Evolutionary conservation across 64 coral and sea anemone species (phyloP).

Genomic region (Actinia tenebrosa): DNA sequence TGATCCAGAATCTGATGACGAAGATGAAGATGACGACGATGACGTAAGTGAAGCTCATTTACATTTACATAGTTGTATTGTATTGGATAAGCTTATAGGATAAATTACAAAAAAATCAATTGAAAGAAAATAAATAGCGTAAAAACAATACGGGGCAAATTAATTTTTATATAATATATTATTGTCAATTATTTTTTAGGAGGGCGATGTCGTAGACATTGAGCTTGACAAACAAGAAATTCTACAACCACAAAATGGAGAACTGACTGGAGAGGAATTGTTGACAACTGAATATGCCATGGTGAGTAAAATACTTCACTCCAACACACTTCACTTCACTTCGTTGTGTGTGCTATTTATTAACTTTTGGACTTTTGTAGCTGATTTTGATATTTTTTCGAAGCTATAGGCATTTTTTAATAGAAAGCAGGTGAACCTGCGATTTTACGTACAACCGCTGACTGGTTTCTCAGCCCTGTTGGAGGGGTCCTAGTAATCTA

Average conservation of each 20-base stretch:
- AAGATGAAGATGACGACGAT: slow-evolving; percentile 96
- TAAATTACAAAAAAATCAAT: neutral
- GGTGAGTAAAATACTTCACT: neutral
- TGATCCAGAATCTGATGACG: slow-evolving; percentile 87
- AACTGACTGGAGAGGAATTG: slow-evolving; percentile 81
- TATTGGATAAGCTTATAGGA: neutral
- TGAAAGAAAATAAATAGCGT: no score
- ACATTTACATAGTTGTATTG: neutral
- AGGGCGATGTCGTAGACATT: slow-evolving; percentile 91
- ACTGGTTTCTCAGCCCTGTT: no score
- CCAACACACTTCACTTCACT: no score
- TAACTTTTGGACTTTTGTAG: no score
- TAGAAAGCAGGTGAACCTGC: no score
- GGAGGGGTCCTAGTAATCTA: no score
- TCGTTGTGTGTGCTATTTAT: no score
- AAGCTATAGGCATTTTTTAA: no score
- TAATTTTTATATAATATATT: neutral
- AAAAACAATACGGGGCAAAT: neutral
- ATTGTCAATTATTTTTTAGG: slow-evolving; percentile 24
- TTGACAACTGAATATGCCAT: slow-evolving; percentile 56
- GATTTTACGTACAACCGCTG: no score
- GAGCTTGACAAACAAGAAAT: slow-evolving; percentile 90
- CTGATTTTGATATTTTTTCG: no score
- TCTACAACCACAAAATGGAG: slow-evolving; percentile 43
- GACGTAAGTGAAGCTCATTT: slow-evolving; percentile 12